Conservation (phyloP, 2,797 vertebrate genomes). For the Antrozous pallidus region DNA sequence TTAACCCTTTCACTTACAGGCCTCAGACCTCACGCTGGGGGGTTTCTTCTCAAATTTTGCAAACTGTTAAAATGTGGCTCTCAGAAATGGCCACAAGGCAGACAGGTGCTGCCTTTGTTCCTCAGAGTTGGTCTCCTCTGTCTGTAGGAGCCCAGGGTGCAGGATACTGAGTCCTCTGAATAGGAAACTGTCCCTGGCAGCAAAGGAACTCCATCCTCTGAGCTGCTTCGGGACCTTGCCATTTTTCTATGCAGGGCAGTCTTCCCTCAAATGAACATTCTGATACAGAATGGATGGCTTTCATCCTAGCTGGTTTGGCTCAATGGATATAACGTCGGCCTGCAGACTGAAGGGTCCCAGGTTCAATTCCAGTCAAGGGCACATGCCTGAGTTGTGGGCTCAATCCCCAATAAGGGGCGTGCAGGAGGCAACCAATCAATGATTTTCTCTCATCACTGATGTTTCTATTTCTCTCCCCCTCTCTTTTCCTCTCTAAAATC, state of each 20-base stretch:
- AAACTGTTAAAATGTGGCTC: background rate
- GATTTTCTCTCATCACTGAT: too few species aligned
- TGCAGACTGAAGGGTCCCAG: too few species aligned
- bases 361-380: too few species aligned
- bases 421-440: too few species aligned
- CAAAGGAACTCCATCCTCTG: background rate
- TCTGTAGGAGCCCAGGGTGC: background rate
- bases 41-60: background rate
- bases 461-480: too few species aligned
- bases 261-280: conserved; percentile 30
- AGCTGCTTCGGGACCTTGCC: background rate
- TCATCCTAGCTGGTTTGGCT: background rate
- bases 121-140: background rate
- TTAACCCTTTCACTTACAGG: conserved; percentile 44
- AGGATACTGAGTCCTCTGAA: background rate
- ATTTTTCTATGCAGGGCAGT: background rate
- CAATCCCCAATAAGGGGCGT: too few species aligned
- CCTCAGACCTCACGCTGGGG: background rate
- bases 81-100: background rate
- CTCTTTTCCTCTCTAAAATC: too few species aligned
- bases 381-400: too few species aligned
- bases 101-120: background rate
- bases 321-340: too few species aligned
- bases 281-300: background rate
- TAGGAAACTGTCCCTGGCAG: background rate